These are phyloP conservation scores for Eptesicus fuscus DNA, from an alignment of 2,113 vertebrate species.

Conservation along the genomic window DNA sequence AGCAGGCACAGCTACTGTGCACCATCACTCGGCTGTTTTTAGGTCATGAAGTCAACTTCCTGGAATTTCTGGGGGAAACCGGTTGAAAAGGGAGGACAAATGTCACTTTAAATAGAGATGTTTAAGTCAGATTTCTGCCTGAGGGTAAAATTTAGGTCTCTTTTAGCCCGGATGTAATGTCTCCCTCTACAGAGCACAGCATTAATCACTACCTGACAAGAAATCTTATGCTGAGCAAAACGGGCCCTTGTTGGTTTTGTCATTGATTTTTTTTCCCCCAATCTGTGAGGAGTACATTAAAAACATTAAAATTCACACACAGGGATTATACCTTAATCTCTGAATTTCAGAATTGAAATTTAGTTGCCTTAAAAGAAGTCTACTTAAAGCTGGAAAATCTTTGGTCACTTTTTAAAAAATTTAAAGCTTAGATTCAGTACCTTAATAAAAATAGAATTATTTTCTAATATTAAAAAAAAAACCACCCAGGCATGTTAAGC, in stretches of 20 bases:
- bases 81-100: slow-evolving; percentile 89
- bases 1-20: slow-evolving; percentile 78
- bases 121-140: slow-evolving; percentile 89
- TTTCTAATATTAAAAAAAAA: neutral
- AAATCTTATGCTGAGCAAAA: slow-evolving; percentile 79
- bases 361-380: slow-evolving; percentile 75
- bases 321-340: slow-evolving; percentile 73
- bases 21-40: slow-evolving; percentile 83
- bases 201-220: slow-evolving; percentile 87
- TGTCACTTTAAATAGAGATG: slow-evolving; percentile 90
- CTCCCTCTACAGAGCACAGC: slow-evolving; percentile 85
- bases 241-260: slow-evolving; percentile 76
- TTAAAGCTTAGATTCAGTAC: neutral
- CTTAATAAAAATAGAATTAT: slow-evolving; percentile 42
- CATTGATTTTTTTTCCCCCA: slow-evolving; percentile 68
- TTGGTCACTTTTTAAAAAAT: neutral
- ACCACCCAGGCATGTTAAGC: neutral
- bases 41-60: slow-evolving; percentile 88
- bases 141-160: slow-evolving; percentile 87
- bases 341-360: slow-evolving; percentile 72
- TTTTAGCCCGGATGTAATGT: slow-evolving; percentile 86
- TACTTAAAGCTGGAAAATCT: slow-evolving; percentile 77
- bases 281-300: slow-evolving; percentile 77
- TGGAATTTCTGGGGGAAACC: slow-evolving; percentile 89
- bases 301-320: slow-evolving; percentile 78